These are phyloP conservation scores for Sebastes oblongus DNA, from an alignment of 2,797 vertebrate species.

Conservation along the genomic window DNA sequence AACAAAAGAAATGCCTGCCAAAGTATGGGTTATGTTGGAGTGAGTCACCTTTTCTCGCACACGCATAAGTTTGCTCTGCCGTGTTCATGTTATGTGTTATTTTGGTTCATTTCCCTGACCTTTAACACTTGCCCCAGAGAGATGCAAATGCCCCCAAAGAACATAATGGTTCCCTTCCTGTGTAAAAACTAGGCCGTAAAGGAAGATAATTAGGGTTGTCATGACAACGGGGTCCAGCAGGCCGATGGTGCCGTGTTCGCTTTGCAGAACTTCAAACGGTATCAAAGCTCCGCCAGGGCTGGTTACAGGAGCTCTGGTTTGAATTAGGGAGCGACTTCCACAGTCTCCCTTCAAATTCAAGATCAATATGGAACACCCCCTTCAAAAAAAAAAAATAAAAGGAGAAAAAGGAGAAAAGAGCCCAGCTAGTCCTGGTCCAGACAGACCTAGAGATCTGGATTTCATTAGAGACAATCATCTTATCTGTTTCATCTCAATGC, in stretches of 20 bases:
- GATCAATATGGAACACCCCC: conserved; percentile 85
- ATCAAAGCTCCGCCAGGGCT: conserved; percentile 90
- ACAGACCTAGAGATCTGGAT: conserved; percentile 92
- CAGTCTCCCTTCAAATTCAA: conserved; percentile 94
- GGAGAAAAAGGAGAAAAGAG: conserved; percentile 53
- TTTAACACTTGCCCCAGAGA: conserved; percentile 95
- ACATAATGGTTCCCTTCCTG: conserved; percentile 99
- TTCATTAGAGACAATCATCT: conserved; percentile 99
- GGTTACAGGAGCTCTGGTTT: conserved; percentile 92
- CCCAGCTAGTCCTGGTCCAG: conserved; percentile 77
- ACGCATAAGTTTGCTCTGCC: conserved; percentile 26
- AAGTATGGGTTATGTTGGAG: conserved; percentile 36
- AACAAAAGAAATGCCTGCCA: conserved; percentile 43
- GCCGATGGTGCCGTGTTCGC: conserved; percentile 91
- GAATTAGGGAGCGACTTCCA: conserved; percentile 95
- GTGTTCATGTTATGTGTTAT: conserved; percentile 70
- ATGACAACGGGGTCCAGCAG: conserved; percentile 93
- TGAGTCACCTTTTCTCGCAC: conserved; percentile 59
- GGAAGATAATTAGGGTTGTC: conserved; percentile 99
- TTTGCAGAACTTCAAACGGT: conserved; percentile 97
- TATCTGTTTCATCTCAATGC: conserved; percentile 99
- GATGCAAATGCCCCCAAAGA: conserved; percentile 96
- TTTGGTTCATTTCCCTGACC: conserved; percentile 91
- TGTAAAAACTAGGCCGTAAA: conserved; percentile 98
- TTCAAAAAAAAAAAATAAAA: conserved; percentile 56